Evolutionary conservation across 2,113 vertebrate species (phyloP), one percentile per base, ranked within the genome.

Genomic region (Channa argus): DNA sequence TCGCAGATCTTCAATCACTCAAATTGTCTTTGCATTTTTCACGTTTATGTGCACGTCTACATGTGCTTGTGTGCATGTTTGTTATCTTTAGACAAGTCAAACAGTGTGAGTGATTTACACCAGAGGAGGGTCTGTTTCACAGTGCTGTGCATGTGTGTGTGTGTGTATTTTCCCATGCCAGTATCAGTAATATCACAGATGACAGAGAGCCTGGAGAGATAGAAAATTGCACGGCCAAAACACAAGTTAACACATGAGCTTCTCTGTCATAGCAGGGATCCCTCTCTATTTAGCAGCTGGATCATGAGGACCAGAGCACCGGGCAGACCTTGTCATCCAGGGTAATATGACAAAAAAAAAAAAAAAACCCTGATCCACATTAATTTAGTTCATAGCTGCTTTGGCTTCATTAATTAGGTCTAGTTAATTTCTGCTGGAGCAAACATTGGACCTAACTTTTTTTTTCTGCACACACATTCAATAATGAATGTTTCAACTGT

Each of bases 251-350:
- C 67, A 75, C 79, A 83, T 10, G 49, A 75, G 62, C 55, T 13
- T 82, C 59, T 64, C 59, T 34, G 51, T 79, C 78, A 88, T 75
- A 74, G 71, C 82, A 77, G 52, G 67, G 80, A 88, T 85, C 85
- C 80, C 60, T 84, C 64, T 56, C 36, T 63, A 63, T 76, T 74
- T 56, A 46, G 81, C 85, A 80, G 82, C 73, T 82, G 55, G 14
- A 68, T 56, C 68, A 67, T 39, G 65, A 70, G n/a, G 34, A 77
- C 82, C 88, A 38, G 70, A 86, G 63, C 88, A 82, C 91, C 88
- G 33, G 65, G 34, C 41, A 50, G 64, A 36, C 91, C 91, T 56
- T 80, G 87, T 77, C 76, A 84, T 89, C 90, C 88, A 72, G 58
- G 49, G 36, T 55, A 63, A 77, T 80, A 63, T 4, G 24, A 24